A percentile compares a stretch with the other conserved stretches of the same genome.
Evolutionary conservation across 2,797 vertebrate genomes (phyloP).

Genomic region (Helarctos malayanus): DNA sequence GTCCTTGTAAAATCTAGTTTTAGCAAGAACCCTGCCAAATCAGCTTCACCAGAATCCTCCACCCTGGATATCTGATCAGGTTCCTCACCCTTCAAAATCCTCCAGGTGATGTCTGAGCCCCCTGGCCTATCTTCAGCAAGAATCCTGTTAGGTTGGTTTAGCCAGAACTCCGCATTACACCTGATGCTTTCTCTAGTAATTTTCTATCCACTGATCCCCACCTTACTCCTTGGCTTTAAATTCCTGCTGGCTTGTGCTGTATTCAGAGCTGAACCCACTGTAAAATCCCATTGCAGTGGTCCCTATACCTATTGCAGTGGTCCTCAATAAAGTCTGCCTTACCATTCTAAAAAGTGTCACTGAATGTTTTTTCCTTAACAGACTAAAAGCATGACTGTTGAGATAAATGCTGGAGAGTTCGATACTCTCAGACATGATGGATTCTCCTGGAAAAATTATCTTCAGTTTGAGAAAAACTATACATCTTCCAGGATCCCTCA

Average conservation of each 20-base stretch:
- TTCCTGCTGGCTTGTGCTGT: neutral
- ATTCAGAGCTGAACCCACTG: neutral
- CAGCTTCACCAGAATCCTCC: neutral
- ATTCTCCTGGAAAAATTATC: constrained; percentile 3
- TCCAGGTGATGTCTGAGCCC: neutral
- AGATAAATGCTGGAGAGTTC: neutral
- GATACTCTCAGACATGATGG: neutral
- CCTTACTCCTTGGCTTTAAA: neutral
- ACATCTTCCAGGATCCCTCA: neutral
- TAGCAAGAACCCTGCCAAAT: neutral
- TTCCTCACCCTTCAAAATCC: neutral
- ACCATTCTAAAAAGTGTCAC: neutral
- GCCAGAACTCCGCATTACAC: neutral
- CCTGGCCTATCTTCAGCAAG: neutral
- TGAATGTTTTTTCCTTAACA: neutral
- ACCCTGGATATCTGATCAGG: neutral
- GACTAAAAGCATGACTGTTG: neutral
- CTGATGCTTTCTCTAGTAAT: neutral
- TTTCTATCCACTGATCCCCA: neutral
- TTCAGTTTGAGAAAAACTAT: constrained; percentile 33
- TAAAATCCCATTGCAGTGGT: neutral
- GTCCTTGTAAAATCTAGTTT: constrained; percentile 2
- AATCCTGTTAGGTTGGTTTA: neutral
- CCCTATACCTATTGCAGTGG: neutral
- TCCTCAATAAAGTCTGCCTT: neutral